Conservation (phyloP, 1,140 invertebrate genomes). For the Andricus grossulariae region DNA sequence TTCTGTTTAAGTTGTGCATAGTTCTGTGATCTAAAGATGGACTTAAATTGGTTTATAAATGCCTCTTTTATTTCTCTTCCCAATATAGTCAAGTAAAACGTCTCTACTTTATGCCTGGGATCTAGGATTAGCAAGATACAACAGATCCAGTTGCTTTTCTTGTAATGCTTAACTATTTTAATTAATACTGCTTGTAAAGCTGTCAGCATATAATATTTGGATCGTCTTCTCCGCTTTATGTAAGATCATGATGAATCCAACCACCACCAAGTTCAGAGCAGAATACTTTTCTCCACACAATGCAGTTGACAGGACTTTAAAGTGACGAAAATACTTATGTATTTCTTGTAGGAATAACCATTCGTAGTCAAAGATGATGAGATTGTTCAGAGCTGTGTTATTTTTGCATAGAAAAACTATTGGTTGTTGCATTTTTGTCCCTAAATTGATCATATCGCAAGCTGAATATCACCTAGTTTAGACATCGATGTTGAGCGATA, state of each 20-base stretch:
- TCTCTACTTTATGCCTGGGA: not conserved
- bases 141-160: too few species aligned
- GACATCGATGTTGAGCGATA: too few species aligned
- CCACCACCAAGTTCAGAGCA: too few species aligned
- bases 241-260: not conserved
- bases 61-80: not conserved
- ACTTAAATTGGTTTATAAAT: not conserved
- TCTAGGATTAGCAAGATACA: too few species aligned
- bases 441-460: too few species aligned
- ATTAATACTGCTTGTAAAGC: not conserved
- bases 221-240: not conserved
- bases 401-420: not conserved
- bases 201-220: not conserved
- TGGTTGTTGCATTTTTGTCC: too few species aligned
- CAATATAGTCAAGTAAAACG: not conserved
- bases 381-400: not conserved
- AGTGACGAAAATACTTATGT: too few species aligned
- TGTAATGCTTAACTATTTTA: too few species aligned
- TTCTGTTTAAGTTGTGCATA: not conserved
- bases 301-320: too few species aligned
- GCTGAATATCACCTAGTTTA: not conserved
- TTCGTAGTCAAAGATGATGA: not conserved
- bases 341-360: too few species aligned
- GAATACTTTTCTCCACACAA: too few species aligned
- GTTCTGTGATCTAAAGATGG: too few species aligned